A percentile compares a stretch with the other conserved stretches of the same genome.
Evolutionary conservation across 1,140 invertebrate genomes (phyloP).

Genomic region (Cydia fagiglandana): DNA sequence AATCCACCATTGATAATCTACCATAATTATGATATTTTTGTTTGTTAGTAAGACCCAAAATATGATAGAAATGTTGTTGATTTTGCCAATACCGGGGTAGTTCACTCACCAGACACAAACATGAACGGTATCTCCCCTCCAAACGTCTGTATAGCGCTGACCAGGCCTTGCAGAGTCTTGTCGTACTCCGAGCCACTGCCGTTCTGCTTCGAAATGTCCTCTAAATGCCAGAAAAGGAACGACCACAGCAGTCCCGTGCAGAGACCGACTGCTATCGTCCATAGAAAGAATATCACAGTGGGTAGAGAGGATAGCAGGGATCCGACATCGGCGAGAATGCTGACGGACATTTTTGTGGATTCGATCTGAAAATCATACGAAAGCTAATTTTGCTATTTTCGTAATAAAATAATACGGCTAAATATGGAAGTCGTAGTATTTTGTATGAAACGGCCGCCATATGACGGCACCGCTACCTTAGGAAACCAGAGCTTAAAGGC

Average conservation of each 20-base stretch:
- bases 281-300: slow-evolving; percentile 85
- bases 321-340: slow-evolving; percentile 83
- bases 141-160: slow-evolving; percentile 89
- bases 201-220: slow-evolving; percentile 81
- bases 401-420: background rate
- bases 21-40: no score
- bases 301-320: slow-evolving; percentile 82
- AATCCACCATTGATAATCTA: no score
- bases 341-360: slow-evolving; percentile 81
- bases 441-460: no score
- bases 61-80: no score
- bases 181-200: slow-evolving; percentile 80
- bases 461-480: no score
- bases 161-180: slow-evolving; percentile 90
- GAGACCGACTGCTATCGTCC: slow-evolving; percentile 90
- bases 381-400: background rate
- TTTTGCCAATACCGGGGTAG: background rate
- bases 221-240: slow-evolving; percentile 91
- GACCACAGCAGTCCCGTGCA: slow-evolving; percentile 94
- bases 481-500: background rate
- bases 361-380: slow-evolving; percentile 76
- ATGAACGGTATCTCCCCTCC: slow-evolving; percentile 94
- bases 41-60: no score
- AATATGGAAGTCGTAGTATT: no score
- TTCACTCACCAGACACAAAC: slow-evolving; percentile 85